Conservation (phyloP, 2,113 vertebrate genomes). For the Elachura formosa region DNA sequence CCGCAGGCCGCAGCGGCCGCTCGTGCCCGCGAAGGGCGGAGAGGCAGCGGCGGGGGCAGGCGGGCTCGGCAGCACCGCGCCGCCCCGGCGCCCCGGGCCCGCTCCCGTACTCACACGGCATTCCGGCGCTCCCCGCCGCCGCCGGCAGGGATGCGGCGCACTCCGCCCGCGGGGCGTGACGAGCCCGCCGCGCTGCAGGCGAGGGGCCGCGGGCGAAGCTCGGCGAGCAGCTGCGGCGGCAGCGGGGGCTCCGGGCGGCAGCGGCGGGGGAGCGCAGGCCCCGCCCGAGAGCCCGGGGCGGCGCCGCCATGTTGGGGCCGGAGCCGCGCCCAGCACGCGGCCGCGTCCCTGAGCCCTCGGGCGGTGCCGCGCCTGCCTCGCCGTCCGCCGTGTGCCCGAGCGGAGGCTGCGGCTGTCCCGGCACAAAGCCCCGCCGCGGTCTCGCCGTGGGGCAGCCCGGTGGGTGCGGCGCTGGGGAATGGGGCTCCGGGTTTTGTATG, state of each 20-base stretch:
- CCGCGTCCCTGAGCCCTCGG: rapidly evolving
- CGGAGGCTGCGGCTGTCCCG: no score
- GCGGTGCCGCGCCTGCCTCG: rapidly evolving
- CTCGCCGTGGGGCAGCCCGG: neutral
- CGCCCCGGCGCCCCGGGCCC: neutral
- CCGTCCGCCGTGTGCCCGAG: no score
- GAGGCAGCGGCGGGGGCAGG: neutral
- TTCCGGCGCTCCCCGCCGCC: neutral
- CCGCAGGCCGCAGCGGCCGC: neutral
- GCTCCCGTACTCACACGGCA: neutral
- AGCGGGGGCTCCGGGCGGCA: neutral
- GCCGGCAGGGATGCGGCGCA: neutral
- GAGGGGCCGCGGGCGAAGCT: neutral
- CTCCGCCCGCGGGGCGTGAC: neutral
- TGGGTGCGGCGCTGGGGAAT: rapidly evolving
- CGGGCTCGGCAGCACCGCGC: neutral
- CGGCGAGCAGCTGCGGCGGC: neutral
- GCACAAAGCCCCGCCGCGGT: rapidly evolving
- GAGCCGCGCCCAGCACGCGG: neutral
- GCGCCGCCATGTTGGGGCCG: no score
- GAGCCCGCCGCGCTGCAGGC: neutral
- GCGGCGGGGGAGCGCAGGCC: neutral
- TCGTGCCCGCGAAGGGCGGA: no score
- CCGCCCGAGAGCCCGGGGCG: neutral
- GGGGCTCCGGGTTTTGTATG: rapidly evolving